These are phyloP conservation scores for Tamias sibiricus DNA, from an alignment of 2,113 vertebrate species.

Conservation along the genomic window DNA sequence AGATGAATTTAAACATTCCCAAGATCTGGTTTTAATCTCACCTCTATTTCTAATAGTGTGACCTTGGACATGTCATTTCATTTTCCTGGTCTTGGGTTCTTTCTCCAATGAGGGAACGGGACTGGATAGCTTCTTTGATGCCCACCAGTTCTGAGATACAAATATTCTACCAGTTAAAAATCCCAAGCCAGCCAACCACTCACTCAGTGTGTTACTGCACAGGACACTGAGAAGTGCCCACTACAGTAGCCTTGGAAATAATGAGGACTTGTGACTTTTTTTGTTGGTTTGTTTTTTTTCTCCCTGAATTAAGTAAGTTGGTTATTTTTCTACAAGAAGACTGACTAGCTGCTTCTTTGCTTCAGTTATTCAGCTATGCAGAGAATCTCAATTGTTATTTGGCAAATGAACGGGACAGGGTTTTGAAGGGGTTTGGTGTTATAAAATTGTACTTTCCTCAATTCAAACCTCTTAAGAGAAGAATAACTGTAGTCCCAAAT, in stretches of 20 bases:
- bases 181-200: not conserved
- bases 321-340: not conserved
- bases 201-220: not conserved
- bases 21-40: not conserved
- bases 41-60: not conserved
- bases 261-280: not conserved
- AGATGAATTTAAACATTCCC: not conserved
- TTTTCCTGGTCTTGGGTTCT: not conserved
- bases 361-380: not conserved
- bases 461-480: not conserved
- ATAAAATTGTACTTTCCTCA: not conserved
- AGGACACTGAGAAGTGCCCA: not conserved
- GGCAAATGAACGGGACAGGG: not conserved
- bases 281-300: not conserved
- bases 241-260: not conserved
- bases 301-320: not conserved
- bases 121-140: not conserved
- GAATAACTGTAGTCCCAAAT: not conserved
- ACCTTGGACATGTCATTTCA: not conserved
- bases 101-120: not conserved
- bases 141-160: not conserved
- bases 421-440: not conserved
- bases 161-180: conserved; percentile 7
- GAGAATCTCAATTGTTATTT: not conserved
- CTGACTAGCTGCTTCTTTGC: not conserved